Conservation (phyloP, 2,113 vertebrate species). For the Hirundichthys speculiger region DNA sequence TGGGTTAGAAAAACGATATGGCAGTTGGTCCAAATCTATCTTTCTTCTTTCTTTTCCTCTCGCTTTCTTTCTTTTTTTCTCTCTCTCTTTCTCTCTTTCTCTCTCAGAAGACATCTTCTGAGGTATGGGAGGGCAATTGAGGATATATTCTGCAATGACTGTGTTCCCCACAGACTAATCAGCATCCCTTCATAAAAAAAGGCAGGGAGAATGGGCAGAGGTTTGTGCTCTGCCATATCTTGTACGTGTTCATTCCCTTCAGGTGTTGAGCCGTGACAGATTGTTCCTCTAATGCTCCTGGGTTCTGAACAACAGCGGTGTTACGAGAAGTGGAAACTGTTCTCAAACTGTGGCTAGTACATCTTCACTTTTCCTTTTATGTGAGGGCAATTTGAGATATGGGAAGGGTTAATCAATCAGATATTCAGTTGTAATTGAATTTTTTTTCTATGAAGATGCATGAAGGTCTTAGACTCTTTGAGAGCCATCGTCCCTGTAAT, state of each 20-base stretch:
- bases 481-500: conserved; percentile 72
- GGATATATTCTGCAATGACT: conserved; percentile 41
- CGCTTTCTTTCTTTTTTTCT: conserved; percentile 66
- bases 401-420: conserved; percentile 72
- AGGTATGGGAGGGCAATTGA: conserved; percentile 47
- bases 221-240: conserved; percentile 70
- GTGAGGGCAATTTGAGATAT: conserved; percentile 64
- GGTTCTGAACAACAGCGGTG: conserved; percentile 67
- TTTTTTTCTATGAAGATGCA: conserved; percentile 77
- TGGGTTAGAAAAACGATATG: conserved; percentile 57
- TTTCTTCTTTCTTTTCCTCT: conserved; percentile 64
- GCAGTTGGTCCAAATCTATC: conserved; percentile 59
- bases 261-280: conserved; percentile 65
- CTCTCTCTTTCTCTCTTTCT: no score
- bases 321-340: conserved; percentile 63
- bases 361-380: conserved; percentile 58
- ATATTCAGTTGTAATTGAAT: conserved; percentile 79
- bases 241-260: conserved; percentile 62
- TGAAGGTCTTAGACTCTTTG: conserved; percentile 70
- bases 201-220: conserved; percentile 56
- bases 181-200: conserved; percentile 51
- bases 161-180: conserved; percentile 60
- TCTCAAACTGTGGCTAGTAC: conserved; percentile 61
- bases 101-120: conserved; percentile 56
- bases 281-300: conserved; percentile 67